Evolutionary conservation across 2,113 vertebrate species (phyloP).

Genomic region (Thalassarche chlororhynchos): DNA sequence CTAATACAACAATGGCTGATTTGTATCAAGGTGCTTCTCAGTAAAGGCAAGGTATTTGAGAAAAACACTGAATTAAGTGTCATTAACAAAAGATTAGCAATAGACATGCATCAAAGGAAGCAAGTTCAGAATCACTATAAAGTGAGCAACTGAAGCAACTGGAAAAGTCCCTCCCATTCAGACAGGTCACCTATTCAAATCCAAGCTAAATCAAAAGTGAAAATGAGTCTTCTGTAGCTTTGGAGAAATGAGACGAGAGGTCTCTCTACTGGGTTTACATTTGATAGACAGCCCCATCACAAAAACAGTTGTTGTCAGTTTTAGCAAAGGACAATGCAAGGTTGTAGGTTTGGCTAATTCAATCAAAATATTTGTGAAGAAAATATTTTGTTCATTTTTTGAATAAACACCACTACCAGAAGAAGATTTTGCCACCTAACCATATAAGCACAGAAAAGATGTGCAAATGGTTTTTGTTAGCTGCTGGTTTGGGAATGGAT

Average conservation of each 20-base stretch:
- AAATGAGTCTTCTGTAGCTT: background rate
- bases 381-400: background rate
- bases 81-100: background rate
- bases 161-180: slow-evolving; percentile 9
- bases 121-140: slow-evolving; percentile 4
- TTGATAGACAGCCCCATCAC: background rate
- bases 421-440: background rate
- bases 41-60: background rate
- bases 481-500: background rate
- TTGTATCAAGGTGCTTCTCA: background rate
- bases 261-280: background rate
- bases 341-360: background rate
- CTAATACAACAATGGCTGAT: background rate
- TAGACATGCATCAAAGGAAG: background rate
- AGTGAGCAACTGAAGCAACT: background rate
- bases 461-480: background rate
- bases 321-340: background rate
- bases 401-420: background rate
- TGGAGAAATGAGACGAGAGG: background rate
- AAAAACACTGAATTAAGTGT: background rate
- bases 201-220: background rate
- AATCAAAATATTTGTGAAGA: background rate
- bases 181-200: background rate
- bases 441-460: background rate
- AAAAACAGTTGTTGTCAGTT: background rate